Conservation (phyloP, 2,113 vertebrate genomes). For the Excalfactoria chinensis region DNA sequence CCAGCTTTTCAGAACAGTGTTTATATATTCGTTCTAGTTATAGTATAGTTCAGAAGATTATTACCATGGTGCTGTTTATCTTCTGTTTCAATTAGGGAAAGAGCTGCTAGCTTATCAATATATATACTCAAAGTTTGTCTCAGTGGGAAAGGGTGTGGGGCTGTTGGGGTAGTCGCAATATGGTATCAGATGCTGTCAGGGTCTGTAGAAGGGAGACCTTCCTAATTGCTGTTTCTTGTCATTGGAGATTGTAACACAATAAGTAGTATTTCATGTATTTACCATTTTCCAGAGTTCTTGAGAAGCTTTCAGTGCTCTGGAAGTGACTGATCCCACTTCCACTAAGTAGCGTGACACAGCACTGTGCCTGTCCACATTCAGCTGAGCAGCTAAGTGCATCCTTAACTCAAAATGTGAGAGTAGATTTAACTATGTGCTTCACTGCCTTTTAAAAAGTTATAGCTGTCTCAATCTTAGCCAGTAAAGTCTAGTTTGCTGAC, state of each 20-base stretch:
- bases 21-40: neutral
- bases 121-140: neutral
- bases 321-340: neutral
- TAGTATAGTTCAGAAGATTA: conserved; percentile 21
- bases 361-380: neutral
- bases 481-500: neutral
- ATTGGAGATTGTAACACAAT: neutral
- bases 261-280: neutral
- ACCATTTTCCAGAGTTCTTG: neutral
- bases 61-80: neutral
- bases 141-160: neutral
- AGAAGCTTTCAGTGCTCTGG: neutral
- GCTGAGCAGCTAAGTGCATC: neutral
- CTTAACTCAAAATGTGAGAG: neutral
- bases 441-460: neutral
- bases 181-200: neutral
- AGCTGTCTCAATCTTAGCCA: neutral
- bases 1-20: neutral
- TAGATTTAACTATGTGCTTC: neutral
- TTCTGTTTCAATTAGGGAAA: neutral
- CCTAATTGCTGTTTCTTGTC: neutral
- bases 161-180: accelerated
- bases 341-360: neutral
- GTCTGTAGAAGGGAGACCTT: neutral
- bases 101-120: neutral